Base-by-base conservation (phyloP, 1,140 invertebrate species). In the Prorops nasuta region DNA sequence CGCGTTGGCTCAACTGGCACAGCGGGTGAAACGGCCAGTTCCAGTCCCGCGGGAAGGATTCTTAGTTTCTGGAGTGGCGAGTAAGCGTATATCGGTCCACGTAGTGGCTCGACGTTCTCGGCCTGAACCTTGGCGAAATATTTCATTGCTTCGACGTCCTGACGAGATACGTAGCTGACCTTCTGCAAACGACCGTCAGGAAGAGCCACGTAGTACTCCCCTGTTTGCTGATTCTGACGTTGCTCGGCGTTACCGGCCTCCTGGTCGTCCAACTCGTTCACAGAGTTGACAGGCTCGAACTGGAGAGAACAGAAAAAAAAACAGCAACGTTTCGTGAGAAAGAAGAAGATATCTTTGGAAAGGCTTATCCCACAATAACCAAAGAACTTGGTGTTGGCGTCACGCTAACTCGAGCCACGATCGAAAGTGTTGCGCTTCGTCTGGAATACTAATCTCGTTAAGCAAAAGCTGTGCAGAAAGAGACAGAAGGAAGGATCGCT, bases 61-160 rank as follows among this genome's bases (percentile, higher is more conserved):
- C 75, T 63, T 12, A 77, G 45, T 35, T 66, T 67, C 49, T 76
- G 71, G 2, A 77, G 55, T 0, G 79, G 79, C 14, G 76, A 55
- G 53, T 81, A 82, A 2, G 78, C 77, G 56, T 79, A 82, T 54
- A 82, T 78, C 7, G 79, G 78, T 32, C 78, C 79, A 3, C 70
- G 71, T 24, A 82, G 71, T 2, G 79, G 79, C 20, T 81, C 79
- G 0, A 81, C 78, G 59, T 81, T 78, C 49, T 80, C 73, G 10
- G 80, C 80, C 3, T 69, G 74, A 15, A 81, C 76, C 43, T 75
- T 75, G 7, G 80, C 80, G 15, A 78, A 75, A 52, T 78, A 80
- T n/a, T 71, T 79, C 80, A 81, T 82, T 4, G 79, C 78, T 44
- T 77, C 74, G 36, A 70, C 44, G 56, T 82, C 72, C 47, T 80